Evolutionary conservation across 2,797 vertebrate genomes (phyloP).

Genomic region (Helostoma temminkii): DNA sequence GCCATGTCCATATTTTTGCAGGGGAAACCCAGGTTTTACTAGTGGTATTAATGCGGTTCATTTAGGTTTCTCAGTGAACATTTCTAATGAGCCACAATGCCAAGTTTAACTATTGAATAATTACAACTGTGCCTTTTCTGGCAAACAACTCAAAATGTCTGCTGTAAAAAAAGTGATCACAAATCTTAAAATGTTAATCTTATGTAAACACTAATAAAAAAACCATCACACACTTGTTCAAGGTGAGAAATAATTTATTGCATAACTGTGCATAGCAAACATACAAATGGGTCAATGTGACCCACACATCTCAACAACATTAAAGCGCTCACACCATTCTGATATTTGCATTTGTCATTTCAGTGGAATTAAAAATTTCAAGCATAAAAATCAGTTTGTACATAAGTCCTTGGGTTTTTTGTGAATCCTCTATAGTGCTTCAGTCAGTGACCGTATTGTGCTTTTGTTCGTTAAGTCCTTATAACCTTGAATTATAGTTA

Average conservation of each 20-base stretch:
- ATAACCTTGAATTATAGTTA: background rate
- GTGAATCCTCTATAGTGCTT: conserved; percentile 56
- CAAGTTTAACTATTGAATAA: no score
- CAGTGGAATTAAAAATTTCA: conserved; percentile 9
- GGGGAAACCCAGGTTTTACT: background rate
- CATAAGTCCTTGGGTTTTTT: background rate
- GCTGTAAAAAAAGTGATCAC: background rate
- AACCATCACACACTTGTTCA: background rate
- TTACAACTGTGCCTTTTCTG: no score
- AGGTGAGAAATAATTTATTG: conserved; percentile 64
- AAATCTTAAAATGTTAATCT: background rate
- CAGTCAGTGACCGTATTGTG: conserved; percentile 26
- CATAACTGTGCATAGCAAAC: conserved; percentile 45
- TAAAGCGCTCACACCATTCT: conserved; percentile 53
- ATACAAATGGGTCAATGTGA: conserved; percentile 57
- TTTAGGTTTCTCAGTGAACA: background rate
- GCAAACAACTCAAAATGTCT: background rate
- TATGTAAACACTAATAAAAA: background rate
- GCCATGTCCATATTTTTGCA: background rate
- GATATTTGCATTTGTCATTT: conserved; percentile 11
- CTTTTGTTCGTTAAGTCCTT: background rate
- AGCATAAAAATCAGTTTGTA: conserved; percentile 3
- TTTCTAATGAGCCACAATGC: background rate
- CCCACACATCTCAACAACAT: conserved; percentile 48
- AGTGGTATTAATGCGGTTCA: background rate